These are phyloP conservation scores for Ennomos fuscantarius DNA, from an alignment of 2,888 invertebrate species.

Conservation along the genomic window DNA sequence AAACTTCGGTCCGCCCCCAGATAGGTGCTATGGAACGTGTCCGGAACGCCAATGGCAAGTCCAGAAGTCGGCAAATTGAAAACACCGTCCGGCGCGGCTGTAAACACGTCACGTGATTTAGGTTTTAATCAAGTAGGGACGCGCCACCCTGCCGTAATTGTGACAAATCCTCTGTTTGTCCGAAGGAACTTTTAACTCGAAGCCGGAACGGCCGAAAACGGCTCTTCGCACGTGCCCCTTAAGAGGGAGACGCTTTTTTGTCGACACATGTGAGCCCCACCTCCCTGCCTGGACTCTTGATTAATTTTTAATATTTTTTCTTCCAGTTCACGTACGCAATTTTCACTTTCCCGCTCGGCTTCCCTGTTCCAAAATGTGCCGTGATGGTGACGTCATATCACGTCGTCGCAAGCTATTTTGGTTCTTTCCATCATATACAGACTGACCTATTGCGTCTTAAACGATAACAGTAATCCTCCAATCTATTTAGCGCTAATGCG, in stretches of 20 bases:
- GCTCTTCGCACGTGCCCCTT: conserved; percentile 79
- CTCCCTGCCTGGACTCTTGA: conserved; percentile 66
- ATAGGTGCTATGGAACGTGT: conserved; percentile 81
- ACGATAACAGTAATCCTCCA: conserved; percentile 49
- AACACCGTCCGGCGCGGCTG: conserved; percentile 83
- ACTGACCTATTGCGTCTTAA: conserved; percentile 23
- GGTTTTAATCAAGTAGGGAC: conserved; percentile 85
- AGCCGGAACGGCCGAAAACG: conserved; percentile 73
- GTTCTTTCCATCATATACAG: conserved; percentile 9
- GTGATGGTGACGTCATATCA: conserved; percentile 33
- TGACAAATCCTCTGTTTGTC: conserved; percentile 86
- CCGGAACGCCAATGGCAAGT: conserved; percentile 80
- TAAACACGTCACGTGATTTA: conserved; percentile 86
- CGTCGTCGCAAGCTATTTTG: conserved; percentile 15
- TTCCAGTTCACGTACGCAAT: conserved; percentile 84
- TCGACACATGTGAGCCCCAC: conserved; percentile 81
- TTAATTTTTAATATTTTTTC: conserved; percentile 85
- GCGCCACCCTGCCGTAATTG: conserved; percentile 82
- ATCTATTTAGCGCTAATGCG: conserved; percentile 68
- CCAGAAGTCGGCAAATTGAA: conserved; percentile 83
- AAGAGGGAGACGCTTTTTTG: conserved; percentile 79
- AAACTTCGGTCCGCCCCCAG: conserved; percentile 76
- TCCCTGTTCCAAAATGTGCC: conserved; percentile 51
- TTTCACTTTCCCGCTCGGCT: conserved; percentile 79
- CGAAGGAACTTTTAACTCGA: conserved; percentile 83